These are phyloP conservation scores for Ciona savignyi DNA, from an alignment of 23 tunicate species.

Conservation along the genomic window DNA sequence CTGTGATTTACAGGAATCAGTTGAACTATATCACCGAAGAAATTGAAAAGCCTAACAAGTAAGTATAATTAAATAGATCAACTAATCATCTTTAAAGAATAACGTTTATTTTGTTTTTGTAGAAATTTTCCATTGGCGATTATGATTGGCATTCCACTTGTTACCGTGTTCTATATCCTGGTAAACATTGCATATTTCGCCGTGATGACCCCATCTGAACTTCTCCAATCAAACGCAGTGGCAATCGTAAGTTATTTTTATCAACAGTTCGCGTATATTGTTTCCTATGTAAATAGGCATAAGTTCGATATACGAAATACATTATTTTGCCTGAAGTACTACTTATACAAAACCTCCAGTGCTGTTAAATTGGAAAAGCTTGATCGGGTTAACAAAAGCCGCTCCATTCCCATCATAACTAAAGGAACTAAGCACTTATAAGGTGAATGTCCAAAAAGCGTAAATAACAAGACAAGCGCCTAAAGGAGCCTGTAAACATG, in stretches of 20 bases:
- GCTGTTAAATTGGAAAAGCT: too few relatives aligned
- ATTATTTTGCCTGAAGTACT: too few relatives aligned
- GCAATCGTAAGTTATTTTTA: conserved; percentile 59
- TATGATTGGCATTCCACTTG: conserved; percentile 63
- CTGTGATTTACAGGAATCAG: conserved; percentile 51
- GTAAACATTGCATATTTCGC: conserved; percentile 84
- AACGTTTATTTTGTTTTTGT: not conserved
- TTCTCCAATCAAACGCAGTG: conserved; percentile 52
- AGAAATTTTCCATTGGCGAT: conserved; percentile 71
- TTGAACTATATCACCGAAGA: conserved; percentile 73
- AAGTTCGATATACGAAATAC: too few relatives aligned
- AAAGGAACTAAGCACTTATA: too few relatives aligned
- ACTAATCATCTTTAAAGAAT: not conserved
- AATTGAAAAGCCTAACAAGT: conserved; percentile 22
- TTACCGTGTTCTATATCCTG: conserved; percentile 67
- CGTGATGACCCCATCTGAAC: conserved; percentile 70
- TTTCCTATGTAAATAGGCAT: too few relatives aligned
- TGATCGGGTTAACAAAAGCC: too few relatives aligned
- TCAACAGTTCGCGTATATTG: too few relatives aligned
- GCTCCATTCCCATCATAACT: too few relatives aligned
- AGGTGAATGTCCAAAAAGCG: too few relatives aligned
- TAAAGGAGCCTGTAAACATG: too few relatives aligned
- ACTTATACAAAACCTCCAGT: too few relatives aligned
- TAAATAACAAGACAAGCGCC: too few relatives aligned
- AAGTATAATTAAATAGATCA: not conserved